Conservation (phyloP, 2,113 vertebrate species). For the Ptilonorhynchus violaceus region DNA sequence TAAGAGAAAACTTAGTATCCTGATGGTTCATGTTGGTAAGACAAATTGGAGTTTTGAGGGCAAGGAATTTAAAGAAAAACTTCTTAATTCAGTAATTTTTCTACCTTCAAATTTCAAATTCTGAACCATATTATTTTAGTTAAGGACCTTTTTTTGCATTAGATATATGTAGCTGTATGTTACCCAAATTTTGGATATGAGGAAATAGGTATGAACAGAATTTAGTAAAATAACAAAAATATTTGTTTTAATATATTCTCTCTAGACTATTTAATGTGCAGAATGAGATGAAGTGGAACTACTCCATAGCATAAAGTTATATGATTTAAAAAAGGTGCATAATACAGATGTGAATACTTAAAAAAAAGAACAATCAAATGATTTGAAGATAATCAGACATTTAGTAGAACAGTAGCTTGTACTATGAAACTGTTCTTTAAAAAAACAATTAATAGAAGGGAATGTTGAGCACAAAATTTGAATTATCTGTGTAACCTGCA, state of each 20-base stretch:
- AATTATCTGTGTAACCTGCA: not conserved
- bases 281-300: not conserved
- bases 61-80: not conserved
- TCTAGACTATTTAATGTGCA: not conserved
- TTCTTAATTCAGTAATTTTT: not conserved
- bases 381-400: not conserved
- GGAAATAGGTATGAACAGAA: not conserved
- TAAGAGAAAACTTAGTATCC: not conserved
- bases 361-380: not conserved
- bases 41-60: not conserved
- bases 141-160: not conserved
- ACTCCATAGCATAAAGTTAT: not conserved
- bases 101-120: not conserved
- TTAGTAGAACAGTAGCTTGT: not conserved
- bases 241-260: not conserved
- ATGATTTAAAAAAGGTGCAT: not conserved
- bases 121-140: not conserved
- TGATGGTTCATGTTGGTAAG: not conserved
- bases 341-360: not conserved
- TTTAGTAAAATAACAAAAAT: not conserved
- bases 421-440: not conserved
- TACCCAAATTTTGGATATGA: not conserved
- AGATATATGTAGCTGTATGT: not conserved
- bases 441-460: not conserved
- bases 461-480: not conserved